A percentile compares a stretch with the other conserved stretches of the same genome.
Evolutionary conservation across 1,140 invertebrate species (phyloP).

Genomic region (Orussus abietinus): DNA sequence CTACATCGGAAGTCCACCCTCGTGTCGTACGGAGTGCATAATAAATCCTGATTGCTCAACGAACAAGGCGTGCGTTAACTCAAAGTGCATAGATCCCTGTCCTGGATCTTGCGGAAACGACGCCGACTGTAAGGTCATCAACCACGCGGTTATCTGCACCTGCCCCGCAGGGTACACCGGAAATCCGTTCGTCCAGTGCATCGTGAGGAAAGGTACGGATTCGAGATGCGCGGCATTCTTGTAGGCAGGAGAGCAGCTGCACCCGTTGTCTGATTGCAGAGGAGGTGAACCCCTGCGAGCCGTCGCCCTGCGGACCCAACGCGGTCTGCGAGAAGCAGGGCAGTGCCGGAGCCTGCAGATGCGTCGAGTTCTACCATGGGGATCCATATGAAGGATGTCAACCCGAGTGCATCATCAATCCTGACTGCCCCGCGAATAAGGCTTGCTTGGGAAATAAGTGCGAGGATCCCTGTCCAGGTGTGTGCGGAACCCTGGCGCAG

Average conservation of each 20-base stretch:
- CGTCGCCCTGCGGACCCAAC: conserved; percentile 59
- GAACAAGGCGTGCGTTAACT: conserved; percentile 69
- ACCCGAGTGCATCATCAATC: conserved; percentile 58
- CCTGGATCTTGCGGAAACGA: conserved; percentile 73
- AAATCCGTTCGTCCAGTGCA: conserved; percentile 69
- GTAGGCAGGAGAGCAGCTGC: too few relatives aligned
- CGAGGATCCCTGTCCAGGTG: conserved; percentile 58
- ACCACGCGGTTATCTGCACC: conserved; percentile 72
- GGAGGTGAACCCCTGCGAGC: conserved; percentile 52
- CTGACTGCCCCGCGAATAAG: conserved; percentile 58
- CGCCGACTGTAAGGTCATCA: conserved; percentile 71
- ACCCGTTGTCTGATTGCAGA: conserved; percentile 27
- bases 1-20: conserved; percentile 68
- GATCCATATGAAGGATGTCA: conserved; percentile 57
- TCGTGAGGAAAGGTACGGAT: conserved; percentile 43
- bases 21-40: conserved; percentile 72
- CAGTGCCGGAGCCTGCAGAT: conserved; percentile 55
- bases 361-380: conserved; percentile 55
- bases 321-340: conserved; percentile 54
- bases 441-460: conserved; percentile 61
- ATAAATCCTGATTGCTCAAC: conserved; percentile 74
- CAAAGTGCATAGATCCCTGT: conserved; percentile 73
- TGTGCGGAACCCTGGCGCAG: conserved; percentile 55
- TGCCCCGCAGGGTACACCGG: conserved; percentile 72
- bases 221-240: too few relatives aligned